Base-by-base conservation (phyloP, 1,140 invertebrate genomes). In the Brachionus angularis region DNA sequence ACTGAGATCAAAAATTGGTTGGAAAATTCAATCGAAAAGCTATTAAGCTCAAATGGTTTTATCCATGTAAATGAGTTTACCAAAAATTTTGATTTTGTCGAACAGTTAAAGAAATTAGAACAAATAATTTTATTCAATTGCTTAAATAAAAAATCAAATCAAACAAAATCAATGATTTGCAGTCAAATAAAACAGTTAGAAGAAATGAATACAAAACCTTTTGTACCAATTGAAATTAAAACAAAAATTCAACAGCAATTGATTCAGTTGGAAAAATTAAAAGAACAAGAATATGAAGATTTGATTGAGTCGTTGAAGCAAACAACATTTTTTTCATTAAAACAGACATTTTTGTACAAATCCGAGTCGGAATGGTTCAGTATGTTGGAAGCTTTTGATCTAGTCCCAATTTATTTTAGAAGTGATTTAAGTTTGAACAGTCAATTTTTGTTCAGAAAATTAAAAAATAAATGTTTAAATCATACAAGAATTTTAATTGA, bases 181-280 rank as follows among this genome's bases (percentile, higher is more conserved):
- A n/a, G n/a, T n/a, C 53, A 58, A 58, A 58, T 58, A 39, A 58
- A 21, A 23, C 53, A 58, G 39, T 39, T 58, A 8, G 34, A 58
- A n/a, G n/a, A n/a, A n/a, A n/a, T n/a, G n/a, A n/a, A n/a, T n/a
- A n/a, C n/a, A n/a, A n/a, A n/a, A n/a, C n/a, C n/a, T n/a, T n/a
- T n/a, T n/a, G n/a, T n/a, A n/a, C n/a, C n/a, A n/a, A n/a, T n/a
- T n/a, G n/a, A n/a, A n/a, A n/a, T n/a, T n/a, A n/a, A n/a, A n/a
- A n/a, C n/a, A n/a, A n/a, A n/a, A n/a, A n/a, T n/a, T n/a, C n/a
- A n/a, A n/a, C n/a, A n/a, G n/a, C n/a, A n/a, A n/a, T n/a, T n/a
- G n/a, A n/a, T n/a, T n/a, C n/a, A n/a, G n/a, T n/a, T n/a, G n/a
- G n/a, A n/a, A n/a, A n/a, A n/a, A n/a, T n/a, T n/a, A n/a, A n/a